Percentiles rank a stretch among this genome's conserved stretches.
Evolutionary conservation across 2,888 invertebrate species (phyloP).

Genomic region (Leistus spinibarbis): DNA sequence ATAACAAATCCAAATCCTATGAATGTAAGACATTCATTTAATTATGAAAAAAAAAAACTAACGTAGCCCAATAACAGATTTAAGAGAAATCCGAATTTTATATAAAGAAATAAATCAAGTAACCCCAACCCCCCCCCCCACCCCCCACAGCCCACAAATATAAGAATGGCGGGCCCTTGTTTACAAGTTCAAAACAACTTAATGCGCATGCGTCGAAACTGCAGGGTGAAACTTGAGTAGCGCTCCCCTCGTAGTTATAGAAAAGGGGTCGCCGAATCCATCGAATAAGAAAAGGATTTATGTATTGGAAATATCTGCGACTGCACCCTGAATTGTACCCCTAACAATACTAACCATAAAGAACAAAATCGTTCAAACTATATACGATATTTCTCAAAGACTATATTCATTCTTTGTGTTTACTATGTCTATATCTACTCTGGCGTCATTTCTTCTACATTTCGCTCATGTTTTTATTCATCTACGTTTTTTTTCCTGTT

Average conservation of each 20-base stretch:
- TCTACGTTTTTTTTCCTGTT: not conserved
- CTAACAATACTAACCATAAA: constrained; percentile 2
- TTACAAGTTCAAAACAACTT: not conserved
- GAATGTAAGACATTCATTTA: too few species aligned
- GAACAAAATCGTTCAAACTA: constrained; percentile 13
- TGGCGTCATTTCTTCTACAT: constrained; percentile 27
- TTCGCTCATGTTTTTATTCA: constrained; percentile 37
- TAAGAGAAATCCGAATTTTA: too few species aligned
- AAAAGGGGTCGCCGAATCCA: constrained; percentile 23
- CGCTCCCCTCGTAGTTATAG: not conserved
- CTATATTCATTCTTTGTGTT: constrained; percentile 36
- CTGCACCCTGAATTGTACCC: not conserved
- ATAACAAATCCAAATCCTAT: too few species aligned
- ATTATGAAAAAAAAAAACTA: too few species aligned
- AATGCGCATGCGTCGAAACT: constrained; percentile 5
- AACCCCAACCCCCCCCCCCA: too few species aligned
- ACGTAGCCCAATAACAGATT: too few species aligned
- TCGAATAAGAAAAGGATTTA: constrained; percentile 53
- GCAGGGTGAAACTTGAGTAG: constrained; percentile 23
- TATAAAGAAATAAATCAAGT: too few species aligned
- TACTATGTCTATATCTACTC: constrained; percentile 29
- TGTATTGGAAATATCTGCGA: constrained; percentile 54
- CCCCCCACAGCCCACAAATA: too few species aligned
- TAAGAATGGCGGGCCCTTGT: constrained; percentile 23
- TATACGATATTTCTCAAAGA: constrained; percentile 21